These are phyloP conservation scores for Myotis myotis DNA, from an alignment of 2,797 vertebrate genomes.

Conservation along the genomic window DNA sequence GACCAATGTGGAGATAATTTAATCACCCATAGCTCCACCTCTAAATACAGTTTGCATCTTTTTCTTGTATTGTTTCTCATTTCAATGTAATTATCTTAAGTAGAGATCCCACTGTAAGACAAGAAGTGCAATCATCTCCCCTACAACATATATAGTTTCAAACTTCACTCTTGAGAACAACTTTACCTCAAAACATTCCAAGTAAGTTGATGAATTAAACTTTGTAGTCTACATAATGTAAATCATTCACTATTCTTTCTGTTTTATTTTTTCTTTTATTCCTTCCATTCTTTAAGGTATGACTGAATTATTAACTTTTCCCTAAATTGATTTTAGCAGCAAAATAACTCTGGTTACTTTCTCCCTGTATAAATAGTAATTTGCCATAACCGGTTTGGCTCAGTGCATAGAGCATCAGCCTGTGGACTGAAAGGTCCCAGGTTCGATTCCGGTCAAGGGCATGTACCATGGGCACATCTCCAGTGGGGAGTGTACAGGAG, in stretches of 20 bases:
- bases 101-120: not conserved
- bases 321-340: not conserved
- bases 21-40: not conserved
- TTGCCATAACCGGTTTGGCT: not conserved
- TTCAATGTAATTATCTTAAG: not conserved
- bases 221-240: not conserved
- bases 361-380: not conserved
- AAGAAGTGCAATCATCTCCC: not conserved
- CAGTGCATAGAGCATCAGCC: too few relatives aligned
- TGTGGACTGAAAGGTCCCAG: too few relatives aligned
- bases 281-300: not conserved
- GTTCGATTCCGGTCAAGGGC: too few relatives aligned
- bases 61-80: not conserved
- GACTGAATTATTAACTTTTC: not conserved
- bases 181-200: not conserved
- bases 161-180: not conserved
- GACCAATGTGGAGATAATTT: not conserved
- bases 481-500: too few relatives aligned
- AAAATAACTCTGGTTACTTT: slow-evolving; percentile 7
- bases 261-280: not conserved
- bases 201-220: not conserved
- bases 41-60: not conserved
- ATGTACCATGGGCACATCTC: too few relatives aligned
- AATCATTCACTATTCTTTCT: not conserved
- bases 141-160: not conserved